Evolutionary conservation across 2,797 vertebrate genomes (phyloP).

Genomic region (Poecilia velifera): DNA sequence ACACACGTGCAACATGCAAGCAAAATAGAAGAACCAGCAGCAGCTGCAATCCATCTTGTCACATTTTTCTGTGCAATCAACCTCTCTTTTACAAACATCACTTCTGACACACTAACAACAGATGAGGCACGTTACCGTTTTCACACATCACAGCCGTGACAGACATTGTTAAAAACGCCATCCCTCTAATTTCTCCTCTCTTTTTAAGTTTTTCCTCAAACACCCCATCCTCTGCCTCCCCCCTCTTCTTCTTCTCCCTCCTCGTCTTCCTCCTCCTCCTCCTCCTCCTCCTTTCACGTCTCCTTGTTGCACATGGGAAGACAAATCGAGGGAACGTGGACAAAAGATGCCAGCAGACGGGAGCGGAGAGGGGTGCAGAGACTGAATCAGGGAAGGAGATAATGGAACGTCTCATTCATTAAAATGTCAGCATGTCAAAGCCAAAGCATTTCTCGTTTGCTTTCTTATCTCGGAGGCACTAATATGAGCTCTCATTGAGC

Average conservation of each 20-base stretch:
- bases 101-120: slow-evolving; percentile 62
- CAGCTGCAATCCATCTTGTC: slow-evolving; percentile 27
- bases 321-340: slow-evolving; percentile 45
- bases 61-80: slow-evolving; percentile 44
- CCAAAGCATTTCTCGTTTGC: slow-evolving; percentile 22
- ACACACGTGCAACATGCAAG: slow-evolving; percentile 8
- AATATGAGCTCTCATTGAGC: slow-evolving; percentile 26
- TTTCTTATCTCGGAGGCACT: slow-evolving; percentile 20
- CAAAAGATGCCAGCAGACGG: slow-evolving; percentile 49
- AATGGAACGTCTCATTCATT: slow-evolving; percentile 59
- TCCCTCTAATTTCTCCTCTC: slow-evolving; percentile 35
- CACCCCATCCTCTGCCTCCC: background rate
- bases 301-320: slow-evolving; percentile 40
- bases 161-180: slow-evolving; percentile 68
- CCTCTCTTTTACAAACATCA: slow-evolving; percentile 41
- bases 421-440: slow-evolving; percentile 58
- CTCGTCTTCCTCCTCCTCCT: slow-evolving; percentile 27
- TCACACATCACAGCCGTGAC: slow-evolving; percentile 53
- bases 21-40: background rate
- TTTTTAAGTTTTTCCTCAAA: slow-evolving; percentile 23
- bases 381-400: slow-evolving; percentile 44
- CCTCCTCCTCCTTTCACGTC: slow-evolving; percentile 39
- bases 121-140: slow-evolving; percentile 47
- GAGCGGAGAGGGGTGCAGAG: slow-evolving; percentile 16
- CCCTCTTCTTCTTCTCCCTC: background rate